A percentile compares a stretch with the other conserved stretches of the same genome.
Conservation (phyloP, 1,140 invertebrate species). For the Thaumatotibia leucotreta region DNA sequence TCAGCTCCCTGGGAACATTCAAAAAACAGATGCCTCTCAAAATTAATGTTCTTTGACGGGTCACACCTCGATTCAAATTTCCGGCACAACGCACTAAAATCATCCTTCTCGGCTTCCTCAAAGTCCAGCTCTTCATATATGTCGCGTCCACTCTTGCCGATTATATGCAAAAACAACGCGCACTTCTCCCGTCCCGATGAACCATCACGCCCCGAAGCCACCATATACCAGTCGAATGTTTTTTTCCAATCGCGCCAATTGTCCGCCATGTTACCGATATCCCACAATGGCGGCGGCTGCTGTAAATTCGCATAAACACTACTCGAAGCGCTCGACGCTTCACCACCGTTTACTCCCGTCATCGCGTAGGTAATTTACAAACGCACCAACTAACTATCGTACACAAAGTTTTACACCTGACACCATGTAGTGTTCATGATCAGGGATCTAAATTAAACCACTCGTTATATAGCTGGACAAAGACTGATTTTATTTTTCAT, state of each 20-base stretch:
- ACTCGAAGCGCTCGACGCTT: no score
- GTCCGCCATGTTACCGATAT: neutral
- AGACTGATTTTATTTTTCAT: no score
- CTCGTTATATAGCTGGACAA: no score
- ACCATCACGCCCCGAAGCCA: constrained; percentile 15
- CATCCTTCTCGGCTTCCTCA: neutral
- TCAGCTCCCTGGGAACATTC: neutral
- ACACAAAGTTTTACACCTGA: neutral
- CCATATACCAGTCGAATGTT: constrained; percentile 20
- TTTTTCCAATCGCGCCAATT: constrained; percentile 24
- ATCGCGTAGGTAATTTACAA: no score
- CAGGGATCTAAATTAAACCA: no score
- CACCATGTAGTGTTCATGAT: neutral
- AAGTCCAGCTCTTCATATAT: constrained; percentile 20
- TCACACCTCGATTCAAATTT: constrained; percentile 16
- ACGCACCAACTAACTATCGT: no score
- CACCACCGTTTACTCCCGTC: constrained; percentile 12
- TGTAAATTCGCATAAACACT: no score
- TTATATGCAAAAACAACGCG: constrained; percentile 21
- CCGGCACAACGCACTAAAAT: neutral
- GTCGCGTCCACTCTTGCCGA: constrained; percentile 21
- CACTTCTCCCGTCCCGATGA: constrained; percentile 13
- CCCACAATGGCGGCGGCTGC: no score
- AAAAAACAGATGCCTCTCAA: constrained; percentile 15
- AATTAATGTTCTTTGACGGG: constrained; percentile 20